These are phyloP conservation scores for Cosmopolites sordidus DNA, from an alignment of 2,888 invertebrate genomes.

Conservation along the genomic window DNA sequence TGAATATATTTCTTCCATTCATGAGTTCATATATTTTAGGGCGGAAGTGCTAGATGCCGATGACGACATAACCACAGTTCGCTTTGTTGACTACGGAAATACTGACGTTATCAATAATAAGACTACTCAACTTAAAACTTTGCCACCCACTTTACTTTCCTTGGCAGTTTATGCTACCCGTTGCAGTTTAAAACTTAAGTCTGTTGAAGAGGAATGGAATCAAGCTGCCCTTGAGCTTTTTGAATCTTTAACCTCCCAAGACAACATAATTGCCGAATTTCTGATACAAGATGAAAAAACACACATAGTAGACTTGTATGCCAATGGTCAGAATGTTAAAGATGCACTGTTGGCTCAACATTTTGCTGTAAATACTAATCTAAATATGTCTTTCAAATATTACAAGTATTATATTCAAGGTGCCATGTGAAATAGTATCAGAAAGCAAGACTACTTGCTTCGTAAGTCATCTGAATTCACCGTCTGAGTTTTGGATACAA, in stretches of 20 bases:
- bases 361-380: conserved; percentile 48
- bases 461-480: conserved; percentile 63
- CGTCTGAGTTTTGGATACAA: conserved; percentile 72
- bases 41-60: conserved; percentile 70
- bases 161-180: conserved; percentile 58
- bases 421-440: conserved; percentile 23
- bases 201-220: conserved; percentile 63
- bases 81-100: conserved; percentile 76
- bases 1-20: too few relatives aligned
- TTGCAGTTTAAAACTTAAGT: conserved; percentile 64
- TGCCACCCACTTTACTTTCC: conserved; percentile 57
- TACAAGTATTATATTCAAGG: conserved; percentile 4
- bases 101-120: conserved; percentile 68
- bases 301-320: conserved; percentile 63
- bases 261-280: conserved; percentile 35
- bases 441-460: conserved; percentile 55
- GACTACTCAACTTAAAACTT: conserved; percentile 56
- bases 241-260: conserved; percentile 38
- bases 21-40: conserved; percentile 12
- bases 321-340: conserved; percentile 57
- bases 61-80: conserved; percentile 68
- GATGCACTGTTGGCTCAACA: conserved; percentile 59
- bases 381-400: not conserved
- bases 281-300: conserved; percentile 57
- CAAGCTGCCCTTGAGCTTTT: conserved; percentile 58